These are phyloP conservation scores for Callimorpha dominula DNA, from an alignment of 2,888 invertebrate genomes.

Conservation along the genomic window DNA sequence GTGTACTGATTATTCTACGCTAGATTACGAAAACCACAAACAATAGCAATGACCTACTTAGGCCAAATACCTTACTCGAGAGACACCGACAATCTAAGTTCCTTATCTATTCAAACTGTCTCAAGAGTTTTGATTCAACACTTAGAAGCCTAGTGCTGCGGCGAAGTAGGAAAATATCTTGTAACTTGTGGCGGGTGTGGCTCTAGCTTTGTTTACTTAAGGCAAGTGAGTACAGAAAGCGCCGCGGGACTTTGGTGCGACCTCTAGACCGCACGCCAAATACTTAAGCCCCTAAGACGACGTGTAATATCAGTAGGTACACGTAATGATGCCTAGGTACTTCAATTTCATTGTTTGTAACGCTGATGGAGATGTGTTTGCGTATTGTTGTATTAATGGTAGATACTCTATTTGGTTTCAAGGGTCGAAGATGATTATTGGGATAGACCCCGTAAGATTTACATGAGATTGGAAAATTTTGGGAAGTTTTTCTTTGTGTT, in stretches of 20 bases:
- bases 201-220: constrained; percentile 5
- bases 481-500: too few relatives aligned
- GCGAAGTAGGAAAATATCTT: neutral
- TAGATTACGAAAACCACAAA: constrained; percentile 1
- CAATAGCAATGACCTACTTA: neutral
- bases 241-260: constrained; percentile 12
- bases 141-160: neutral
- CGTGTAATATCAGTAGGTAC: constrained; percentile 6
- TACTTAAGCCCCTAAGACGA: constrained; percentile 11
- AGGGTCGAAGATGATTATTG: neutral
- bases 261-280: constrained; percentile 15
- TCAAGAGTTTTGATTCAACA: constrained; percentile 10
- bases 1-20: neutral
- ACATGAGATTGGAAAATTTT: too few relatives aligned
- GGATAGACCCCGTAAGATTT: neutral
- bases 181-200: constrained; percentile 11
- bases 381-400: neutral
- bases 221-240: constrained; percentile 4
- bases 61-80: neutral
- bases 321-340: neutral
- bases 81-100: neutral
- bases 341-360: neutral
- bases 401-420: neutral
- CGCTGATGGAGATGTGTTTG: too few relatives aligned
- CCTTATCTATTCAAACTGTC: constrained; percentile 5